These are phyloP conservation scores for Bombus waltoni DNA, from an alignment of 1,140 invertebrate species.

Conservation along the genomic window DNA sequence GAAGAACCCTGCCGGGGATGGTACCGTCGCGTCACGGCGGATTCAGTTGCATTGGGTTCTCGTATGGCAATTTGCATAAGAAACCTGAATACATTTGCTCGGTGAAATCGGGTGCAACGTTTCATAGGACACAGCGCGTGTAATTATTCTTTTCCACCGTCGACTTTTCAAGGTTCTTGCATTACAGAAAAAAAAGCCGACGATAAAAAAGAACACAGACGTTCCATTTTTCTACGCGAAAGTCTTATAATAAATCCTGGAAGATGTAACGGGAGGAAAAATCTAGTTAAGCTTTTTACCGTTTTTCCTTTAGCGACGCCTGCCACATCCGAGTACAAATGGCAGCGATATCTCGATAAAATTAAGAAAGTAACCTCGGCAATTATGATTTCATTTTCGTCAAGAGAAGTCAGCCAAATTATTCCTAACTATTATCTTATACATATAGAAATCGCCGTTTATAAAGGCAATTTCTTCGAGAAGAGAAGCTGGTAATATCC, in stretches of 20 bases:
- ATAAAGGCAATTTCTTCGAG: not conserved
- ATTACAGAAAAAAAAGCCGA: not conserved
- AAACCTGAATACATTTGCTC: not conserved
- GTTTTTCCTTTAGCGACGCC: not conserved
- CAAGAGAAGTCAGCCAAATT: not conserved
- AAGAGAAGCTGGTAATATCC: slow-evolving; percentile 3
- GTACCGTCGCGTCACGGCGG: not conserved
- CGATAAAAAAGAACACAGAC: not conserved
- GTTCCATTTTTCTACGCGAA: not conserved
- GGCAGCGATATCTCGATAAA: not conserved
- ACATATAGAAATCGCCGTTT: not conserved
- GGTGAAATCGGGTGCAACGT: not conserved
- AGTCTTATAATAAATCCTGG: not conserved
- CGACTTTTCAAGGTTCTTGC: not conserved
- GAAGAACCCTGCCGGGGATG: not conserved
- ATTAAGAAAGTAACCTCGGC: slow-evolving; percentile 13
- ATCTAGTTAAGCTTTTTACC: slow-evolving; percentile 35
- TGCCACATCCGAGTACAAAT: not conserved
- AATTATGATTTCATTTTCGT: slow-evolving; percentile 14
- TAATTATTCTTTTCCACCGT: not conserved
- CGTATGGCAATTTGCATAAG: slow-evolving; percentile 10
- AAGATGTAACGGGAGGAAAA: slow-evolving; percentile 1
- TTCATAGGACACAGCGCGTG: not conserved
- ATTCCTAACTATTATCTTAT: slow-evolving; percentile 7
- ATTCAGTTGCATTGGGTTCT: not conserved